Base-by-base conservation (phyloP, 2,888 invertebrate genomes). In the Dendrolimus pini region DNA sequence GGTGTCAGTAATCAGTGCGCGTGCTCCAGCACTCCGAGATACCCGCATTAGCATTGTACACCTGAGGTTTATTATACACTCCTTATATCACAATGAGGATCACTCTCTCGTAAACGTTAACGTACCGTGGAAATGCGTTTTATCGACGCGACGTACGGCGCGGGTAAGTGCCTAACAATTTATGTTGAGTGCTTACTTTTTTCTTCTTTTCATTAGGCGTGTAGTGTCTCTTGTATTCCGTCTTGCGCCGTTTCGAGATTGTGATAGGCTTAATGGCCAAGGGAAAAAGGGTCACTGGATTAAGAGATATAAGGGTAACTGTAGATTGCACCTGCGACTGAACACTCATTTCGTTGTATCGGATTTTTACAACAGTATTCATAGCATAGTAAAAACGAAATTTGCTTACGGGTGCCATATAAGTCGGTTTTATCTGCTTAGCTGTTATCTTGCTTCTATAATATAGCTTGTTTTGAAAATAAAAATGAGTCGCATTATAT, bases 41-140 rank as follows among this genome's bases (percentile, higher is more conserved):
- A 62, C 58, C 61, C 62, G 65, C 63, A 70, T 72, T 72, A 65
- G 62, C 62, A 69, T 73, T 67, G 68, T 71, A 72, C 69, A 74
- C 70, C 74, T 73, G 70, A 70, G 67, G 61, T 66, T 69, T 71
- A 71, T 71, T 70, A 74, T 68, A 67, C 68, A 67, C 62, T 66
- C 62, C 66, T 71, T 69, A 72, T 65, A 70, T 72, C 66, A 70
- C 67, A 68, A 66, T 68, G 59, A 68, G 64, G 69, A 71, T 67
- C 63, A 63, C 59, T 71, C 66, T 61, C 60, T 67, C 67, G 66
- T 70, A 69, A 70, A 75, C 66, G 70, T 66, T 70, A 68, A 71
- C 65, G 65, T 56, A 61, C 60, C 55, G 54, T 47, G 57, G 58
- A 63, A 65, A 67, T 62, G 62, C 63, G 58, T 54, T 58, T 58